Percentiles rank a stretch among this genome's conserved stretches.
Evolutionary conservation across 2,797 vertebrate species (phyloP).

Genomic region (Eurystomus glaucurus): DNA sequence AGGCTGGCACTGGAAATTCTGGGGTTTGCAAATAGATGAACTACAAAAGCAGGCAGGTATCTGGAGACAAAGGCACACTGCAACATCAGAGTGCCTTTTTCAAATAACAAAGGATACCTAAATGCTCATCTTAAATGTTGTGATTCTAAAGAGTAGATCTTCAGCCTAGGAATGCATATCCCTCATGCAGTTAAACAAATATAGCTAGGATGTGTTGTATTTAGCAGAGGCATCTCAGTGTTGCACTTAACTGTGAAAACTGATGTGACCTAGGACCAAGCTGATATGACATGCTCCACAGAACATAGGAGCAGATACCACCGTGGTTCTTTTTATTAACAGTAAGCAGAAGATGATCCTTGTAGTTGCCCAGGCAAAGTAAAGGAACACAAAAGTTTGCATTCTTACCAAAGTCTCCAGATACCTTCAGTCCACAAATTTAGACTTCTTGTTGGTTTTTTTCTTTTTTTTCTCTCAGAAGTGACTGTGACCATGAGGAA

Average conservation of each 20-base stretch:
- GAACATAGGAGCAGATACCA: neutral
- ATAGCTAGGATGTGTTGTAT: neutral
- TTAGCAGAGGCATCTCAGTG: neutral
- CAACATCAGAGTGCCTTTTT: neutral
- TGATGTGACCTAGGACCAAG: neutral
- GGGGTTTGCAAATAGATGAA: neutral
- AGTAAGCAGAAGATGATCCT: neutral
- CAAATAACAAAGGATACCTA: neutral
- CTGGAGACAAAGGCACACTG: neutral
- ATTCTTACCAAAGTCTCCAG: neutral
- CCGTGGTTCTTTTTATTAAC: neutral
- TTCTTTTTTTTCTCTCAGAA: neutral
- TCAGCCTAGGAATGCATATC: neutral
- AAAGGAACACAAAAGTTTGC: neutral
- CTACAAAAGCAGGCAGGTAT: neutral
- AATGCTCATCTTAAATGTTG: neutral
- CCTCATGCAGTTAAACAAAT: neutral
- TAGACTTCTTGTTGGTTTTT: neutral
- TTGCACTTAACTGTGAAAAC: neutral
- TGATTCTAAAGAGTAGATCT: neutral
- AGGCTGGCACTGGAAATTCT: neutral
- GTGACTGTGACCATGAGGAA: neutral
- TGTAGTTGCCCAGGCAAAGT: neutral
- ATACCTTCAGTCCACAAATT: neutral
- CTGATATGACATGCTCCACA: neutral